Percentiles rank a stretch among this genome's conserved stretches.
Evolutionary conservation across 2,113 vertebrate genomes (phyloP).

Genomic region (Taurulus bubalis): DNA sequence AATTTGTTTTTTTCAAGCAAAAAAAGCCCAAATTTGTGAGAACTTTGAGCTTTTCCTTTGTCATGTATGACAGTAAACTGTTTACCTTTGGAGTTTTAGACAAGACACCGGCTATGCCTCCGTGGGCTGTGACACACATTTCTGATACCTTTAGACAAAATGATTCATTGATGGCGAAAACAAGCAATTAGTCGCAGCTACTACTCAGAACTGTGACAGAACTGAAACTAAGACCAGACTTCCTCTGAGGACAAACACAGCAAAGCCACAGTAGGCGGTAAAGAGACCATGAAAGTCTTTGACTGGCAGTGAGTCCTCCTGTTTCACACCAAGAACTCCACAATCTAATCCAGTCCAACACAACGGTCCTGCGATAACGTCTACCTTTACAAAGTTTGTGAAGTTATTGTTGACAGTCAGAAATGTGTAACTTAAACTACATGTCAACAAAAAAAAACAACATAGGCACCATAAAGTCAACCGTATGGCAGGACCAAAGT

Average conservation of each 20-base stretch:
- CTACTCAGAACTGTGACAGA: background rate
- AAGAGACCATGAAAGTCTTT: background rate
- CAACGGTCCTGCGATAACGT: background rate
- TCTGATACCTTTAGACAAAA: background rate
- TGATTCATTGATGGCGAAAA: background rate
- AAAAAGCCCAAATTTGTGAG: background rate
- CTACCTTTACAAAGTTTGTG: background rate
- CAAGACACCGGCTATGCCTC: background rate
- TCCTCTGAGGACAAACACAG: background rate
- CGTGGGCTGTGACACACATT: background rate
- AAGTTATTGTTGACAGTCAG: background rate
- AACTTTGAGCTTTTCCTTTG: background rate
- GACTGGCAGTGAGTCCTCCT: background rate
- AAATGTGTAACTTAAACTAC: background rate
- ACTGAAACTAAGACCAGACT: background rate
- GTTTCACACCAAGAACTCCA: background rate
- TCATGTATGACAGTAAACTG: background rate
- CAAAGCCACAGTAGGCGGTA: background rate
- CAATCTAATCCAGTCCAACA: background rate
- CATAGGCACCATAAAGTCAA: background rate
- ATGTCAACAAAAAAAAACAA: background rate
- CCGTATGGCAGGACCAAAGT: background rate
- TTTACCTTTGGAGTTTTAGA: background rate
- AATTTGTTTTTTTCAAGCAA: background rate
- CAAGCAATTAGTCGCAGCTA: background rate